phyloP scores from a whole-genome alignment of 2,797 vertebrate species.

The Babyrousa celebensis region DNA sequence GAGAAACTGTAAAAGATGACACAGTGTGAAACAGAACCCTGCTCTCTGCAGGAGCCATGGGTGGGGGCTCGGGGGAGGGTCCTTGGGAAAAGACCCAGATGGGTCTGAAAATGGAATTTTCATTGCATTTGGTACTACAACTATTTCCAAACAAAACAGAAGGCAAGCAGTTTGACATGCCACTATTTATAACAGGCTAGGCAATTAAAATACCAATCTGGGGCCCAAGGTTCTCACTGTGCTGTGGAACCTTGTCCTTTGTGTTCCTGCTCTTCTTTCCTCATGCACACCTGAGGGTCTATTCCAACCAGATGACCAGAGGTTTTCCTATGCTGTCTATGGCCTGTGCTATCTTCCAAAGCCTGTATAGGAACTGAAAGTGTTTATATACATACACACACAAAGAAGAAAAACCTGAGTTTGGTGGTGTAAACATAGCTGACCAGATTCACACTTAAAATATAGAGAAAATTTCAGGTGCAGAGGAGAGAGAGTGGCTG shows the following conservation, averaged over 20 bases:
- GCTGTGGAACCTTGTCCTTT: too few relatives aligned
- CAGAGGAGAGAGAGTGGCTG: background rate
- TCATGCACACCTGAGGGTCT: background rate
- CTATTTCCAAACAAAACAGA: background rate
- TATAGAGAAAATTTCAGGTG: background rate
- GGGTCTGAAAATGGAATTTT: background rate
- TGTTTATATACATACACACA: too few relatives aligned
- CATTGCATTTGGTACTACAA: background rate
- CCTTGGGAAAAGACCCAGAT: fast-evolving
- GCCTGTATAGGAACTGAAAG: background rate
- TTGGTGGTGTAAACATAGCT: background rate
- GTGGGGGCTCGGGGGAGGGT: fast-evolving
- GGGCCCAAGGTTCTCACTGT: background rate
- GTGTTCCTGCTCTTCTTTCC: background rate
- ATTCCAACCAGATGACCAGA: fast-evolving
- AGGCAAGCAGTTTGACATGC: background rate
- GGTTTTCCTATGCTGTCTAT: fast-evolving
- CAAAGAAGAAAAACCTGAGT: background rate
- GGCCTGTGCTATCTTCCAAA: background rate
- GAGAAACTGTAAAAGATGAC: constrained; percentile 85
- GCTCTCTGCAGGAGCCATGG: background rate
- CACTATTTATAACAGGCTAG: background rate
- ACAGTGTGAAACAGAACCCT: constrained; percentile 65
- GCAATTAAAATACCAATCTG: background rate
- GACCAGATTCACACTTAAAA: background rate